Evolutionary conservation across 35 echinoderm and acorn worm genomes (phyloP), one percentile per base, ranked within the genome.

Genomic region (Apostichopus parvimensis): DNA sequence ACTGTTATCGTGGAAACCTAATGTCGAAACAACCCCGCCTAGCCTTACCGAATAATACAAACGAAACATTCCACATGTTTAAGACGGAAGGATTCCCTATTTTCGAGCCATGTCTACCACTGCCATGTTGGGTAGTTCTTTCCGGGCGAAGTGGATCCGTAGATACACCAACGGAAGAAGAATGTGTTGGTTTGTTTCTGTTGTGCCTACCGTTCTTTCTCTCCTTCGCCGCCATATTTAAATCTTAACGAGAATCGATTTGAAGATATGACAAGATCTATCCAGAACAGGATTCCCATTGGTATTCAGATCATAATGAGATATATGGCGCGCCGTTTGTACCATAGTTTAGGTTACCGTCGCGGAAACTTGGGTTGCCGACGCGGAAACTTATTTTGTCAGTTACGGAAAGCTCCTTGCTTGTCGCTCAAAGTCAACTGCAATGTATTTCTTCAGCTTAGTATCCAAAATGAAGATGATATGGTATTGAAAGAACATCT

Each of bases 191-290:
- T 75, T 75, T 75, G 71, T 18, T 22, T 18, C 71, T 24, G 17
- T n/a, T 75, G 21, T 75, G 71, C n/a, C 20, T 75, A 2, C 20
- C 71, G 21, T 75, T 75, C 71, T 75, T 75, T n/a, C 17, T 4
- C 15, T 75, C 71, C n/a, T 75, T 75, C 17, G 71, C 71, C 71
- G 71, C 71, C 71, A 75, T 75, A 75, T 75, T 75, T 75, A 18
- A 75, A 75, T 18, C n/a, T 75, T 75, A 20, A 20, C 71, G n/a
- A 75, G 34, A 45, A 45, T 45, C 34, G 34, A 45, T 45, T 45
- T 4, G 34, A 45, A 45, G 34, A 45, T 45, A 45, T 45, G 34
- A 45, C 34, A 45, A 45, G 2, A 45, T 45, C 34, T 45, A 45
- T 4, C 34, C 34, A 45, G 2, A 45, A 45, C 34, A 45, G 2